Base-by-base conservation (phyloP, 2,797 vertebrate genomes). In the Lutjanus campechanus region DNA sequence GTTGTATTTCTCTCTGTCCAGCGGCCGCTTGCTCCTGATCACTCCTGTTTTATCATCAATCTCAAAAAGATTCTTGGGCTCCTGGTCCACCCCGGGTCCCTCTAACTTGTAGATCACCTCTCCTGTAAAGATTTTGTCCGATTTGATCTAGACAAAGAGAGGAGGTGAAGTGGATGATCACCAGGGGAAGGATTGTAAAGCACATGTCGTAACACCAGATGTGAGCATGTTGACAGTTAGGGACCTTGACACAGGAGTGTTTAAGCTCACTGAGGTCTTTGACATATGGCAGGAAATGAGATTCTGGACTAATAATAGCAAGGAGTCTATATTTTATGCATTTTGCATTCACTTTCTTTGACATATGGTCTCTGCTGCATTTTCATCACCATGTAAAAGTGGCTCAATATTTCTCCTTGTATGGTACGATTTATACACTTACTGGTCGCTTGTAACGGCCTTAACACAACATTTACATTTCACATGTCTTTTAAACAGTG, bases 71-170 rank as follows among this genome's bases (percentile, higher is more conserved):
- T 97, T 96, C 73, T 94, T 96, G 19, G 98, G 98, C 20, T 98
- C 96, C 93, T 99, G 97, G 9, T 99, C 97, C 76, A 99, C 98
- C 0, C 98, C 98, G 0, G 96, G 97, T 0, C 98, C 98, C 87
- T 98, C 97, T 83, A 99, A 95, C 92, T 97, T 99, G 92, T 99
- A 99, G 92, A 99, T 96, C 85, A 99, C 97, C 2, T 97, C 95
- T 0, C 97, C 97, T 0, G 94, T 96, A 64, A 96, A 96, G 85
- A 97, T 94, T 91, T 98, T 99, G 95, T 99, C 98, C 0, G 98
- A 99, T 90, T 98, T 99, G 89, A 99, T 98, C 98, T 99, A 87
- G 44, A 82, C 4, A 85, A 59, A 82, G 50, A 85, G 46, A 70
- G 51, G 46, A 85, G 46, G 70, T 69, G 44, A 73, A 56, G 83